Evolutionary conservation across 2,113 vertebrate species (phyloP), one percentile per base, ranked within the genome.

Genomic region (Thymallus thymallus): DNA sequence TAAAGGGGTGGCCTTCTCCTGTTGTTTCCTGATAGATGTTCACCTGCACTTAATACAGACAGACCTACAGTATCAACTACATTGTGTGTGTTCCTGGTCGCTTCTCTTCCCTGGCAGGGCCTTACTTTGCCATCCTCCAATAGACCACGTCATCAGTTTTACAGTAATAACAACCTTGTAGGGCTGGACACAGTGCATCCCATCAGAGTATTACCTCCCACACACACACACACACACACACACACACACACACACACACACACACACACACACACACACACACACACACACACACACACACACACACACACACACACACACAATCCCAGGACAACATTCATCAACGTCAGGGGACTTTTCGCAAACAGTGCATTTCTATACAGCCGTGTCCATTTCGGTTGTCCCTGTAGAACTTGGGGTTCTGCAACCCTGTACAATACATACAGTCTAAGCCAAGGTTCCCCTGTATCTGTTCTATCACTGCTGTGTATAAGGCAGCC

Each of bases 271-370:
- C 88, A 84, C n/a, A n/a, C 46, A 1, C 46, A 14, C 46, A 4
- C 46, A 1, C 46, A 13, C 46, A 18, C 0, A 48, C 46, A 48
- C 3, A 16, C 46, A 3, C 4, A 16, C 46, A 14, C 46, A 51
- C 46, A 51, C 14, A 41, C 6, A 6, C 35, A 51, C 16, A 51
- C 1, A 51, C 14, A 51, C 48, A 51, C 18, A 51, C 48, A 85
- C 88, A 84, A 82, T 86, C 83, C 45, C 83, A 90, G 90, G 88
- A 88, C 87, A 85, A 75, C 88, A 92, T 93, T 91, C 86, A 90
- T 91, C 91, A 93, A 88, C 73, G 90, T 91, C 89, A 87, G 13
- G 0, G 55, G 23, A 22, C 69, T 74, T 89, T 91, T 79, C 90
- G 90, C 88, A 84, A 68, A n/a, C 83, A 65, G 85, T 89, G 91